Evolutionary conservation across 1,140 invertebrate species (phyloP).

Genomic region (Vanessa tameamea): DNA sequence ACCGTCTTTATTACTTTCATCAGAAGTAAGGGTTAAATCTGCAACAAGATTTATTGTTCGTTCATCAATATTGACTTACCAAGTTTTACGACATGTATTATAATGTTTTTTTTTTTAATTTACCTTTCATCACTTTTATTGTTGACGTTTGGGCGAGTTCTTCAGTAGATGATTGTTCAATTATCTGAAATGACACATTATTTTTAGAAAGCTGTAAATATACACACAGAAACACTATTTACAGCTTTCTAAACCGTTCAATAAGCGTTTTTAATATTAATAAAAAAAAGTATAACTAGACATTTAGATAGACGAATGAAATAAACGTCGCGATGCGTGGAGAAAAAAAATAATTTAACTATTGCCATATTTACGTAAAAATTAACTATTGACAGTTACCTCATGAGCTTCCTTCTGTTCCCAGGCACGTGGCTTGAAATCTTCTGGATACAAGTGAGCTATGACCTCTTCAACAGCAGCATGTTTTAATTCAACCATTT

Average conservation of each 20-base stretch:
- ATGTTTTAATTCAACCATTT: constrained; percentile 90
- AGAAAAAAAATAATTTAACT: no score
- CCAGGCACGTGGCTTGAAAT: constrained; percentile 89
- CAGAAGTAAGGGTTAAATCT: constrained; percentile 5
- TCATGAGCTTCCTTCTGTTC: constrained; percentile 85
- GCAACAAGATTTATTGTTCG: background rate
- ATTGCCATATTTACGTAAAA: no score
- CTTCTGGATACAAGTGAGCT: constrained; percentile 89
- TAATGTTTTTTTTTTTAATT: background rate
- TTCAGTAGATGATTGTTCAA: constrained; percentile 49
- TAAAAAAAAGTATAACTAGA: no score
- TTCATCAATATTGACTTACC: no score
- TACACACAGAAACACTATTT: background rate
- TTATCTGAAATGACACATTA: constrained; percentile 41
- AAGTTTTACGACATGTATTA: no score
- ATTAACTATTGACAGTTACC: constrained; percentile 65
- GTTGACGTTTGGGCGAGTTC: constrained; percentile 47
- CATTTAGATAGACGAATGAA: no score
- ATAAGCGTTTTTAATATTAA: no score
- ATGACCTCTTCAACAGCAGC: constrained; percentile 91
- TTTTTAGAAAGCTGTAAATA: background rate
- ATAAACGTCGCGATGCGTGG: no score
- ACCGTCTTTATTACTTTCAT: constrained; percentile 5
- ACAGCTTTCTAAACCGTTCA: no score
- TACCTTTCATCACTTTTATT: constrained; percentile 57